phyloP scores from a whole-genome alignment of 2,888 invertebrate species.

The Harmothoe impar region DNA sequence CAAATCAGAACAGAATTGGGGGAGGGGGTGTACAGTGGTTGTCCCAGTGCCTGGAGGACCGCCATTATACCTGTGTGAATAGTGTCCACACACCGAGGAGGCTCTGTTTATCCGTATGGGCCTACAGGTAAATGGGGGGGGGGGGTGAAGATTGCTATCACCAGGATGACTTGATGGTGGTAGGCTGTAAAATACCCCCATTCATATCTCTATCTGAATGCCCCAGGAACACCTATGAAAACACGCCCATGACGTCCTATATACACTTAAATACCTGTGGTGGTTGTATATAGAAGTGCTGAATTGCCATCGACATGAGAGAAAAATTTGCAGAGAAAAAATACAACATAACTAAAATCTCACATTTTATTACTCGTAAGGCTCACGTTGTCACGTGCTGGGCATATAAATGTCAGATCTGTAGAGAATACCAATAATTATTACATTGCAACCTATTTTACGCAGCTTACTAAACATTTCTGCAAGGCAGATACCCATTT shows the following conservation, averaged over 20 bases:
- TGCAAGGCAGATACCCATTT: no score
- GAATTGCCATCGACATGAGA: not conserved
- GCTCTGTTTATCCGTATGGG: not conserved
- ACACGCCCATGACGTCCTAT: not conserved
- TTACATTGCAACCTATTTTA: no score
- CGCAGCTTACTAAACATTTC: no score
- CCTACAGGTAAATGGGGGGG: no score
- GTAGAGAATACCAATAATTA: no score
- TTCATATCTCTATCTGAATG: constrained; percentile 15
- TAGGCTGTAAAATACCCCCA: not conserved
- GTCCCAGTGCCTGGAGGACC: not conserved
- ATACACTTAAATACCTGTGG: not conserved
- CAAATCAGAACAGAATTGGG: no score
- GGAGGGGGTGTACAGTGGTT: no score
- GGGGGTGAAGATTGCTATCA: no score
- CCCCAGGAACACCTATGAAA: not conserved
- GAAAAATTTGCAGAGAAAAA: no score
- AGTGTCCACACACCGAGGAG: not conserved
- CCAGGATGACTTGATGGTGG: no score
- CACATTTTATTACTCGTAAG: no score
- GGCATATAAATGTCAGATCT: not conserved
- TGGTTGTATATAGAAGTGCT: not conserved
- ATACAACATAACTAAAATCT: no score
- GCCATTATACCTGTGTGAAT: constrained; percentile 7
- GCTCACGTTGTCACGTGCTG: not conserved